Evolutionary conservation across 2,113 vertebrate genomes (phyloP).

Genomic region (Stictonetta naevosa): DNA sequence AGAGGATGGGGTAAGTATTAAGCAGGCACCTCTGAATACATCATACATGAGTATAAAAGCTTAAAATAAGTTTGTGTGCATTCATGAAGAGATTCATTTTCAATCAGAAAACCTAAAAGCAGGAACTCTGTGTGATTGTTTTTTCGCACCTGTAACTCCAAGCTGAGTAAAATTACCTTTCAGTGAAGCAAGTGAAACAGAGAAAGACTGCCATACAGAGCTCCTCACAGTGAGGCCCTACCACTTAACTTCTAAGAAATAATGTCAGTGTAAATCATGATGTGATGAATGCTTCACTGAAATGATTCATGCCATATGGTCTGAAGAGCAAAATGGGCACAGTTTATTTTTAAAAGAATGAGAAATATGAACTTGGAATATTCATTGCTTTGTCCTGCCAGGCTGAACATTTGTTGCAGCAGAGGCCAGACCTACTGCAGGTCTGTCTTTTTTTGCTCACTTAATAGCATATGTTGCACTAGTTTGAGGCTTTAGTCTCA

Average conservation of each 20-base stretch:
- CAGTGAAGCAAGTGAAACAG: background rate
- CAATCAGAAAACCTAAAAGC: background rate
- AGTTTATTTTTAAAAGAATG: constrained; percentile 73
- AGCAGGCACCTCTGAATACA: background rate
- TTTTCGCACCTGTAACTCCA: background rate
- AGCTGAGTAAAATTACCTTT: background rate
- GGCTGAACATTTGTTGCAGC: constrained; percentile 60
- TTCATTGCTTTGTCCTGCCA: constrained; percentile 59
- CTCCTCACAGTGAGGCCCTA: background rate
- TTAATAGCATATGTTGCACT: constrained; percentile 22
- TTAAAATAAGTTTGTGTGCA: background rate
- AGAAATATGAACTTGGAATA: constrained; percentile 69
- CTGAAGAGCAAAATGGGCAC: constrained; percentile 64
- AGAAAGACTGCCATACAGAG: background rate
- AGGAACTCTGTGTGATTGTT: background rate
- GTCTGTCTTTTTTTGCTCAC: constrained; percentile 52
- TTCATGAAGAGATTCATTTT: background rate
- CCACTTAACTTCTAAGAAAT: constrained; percentile 56
- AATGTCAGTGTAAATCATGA: constrained; percentile 56
- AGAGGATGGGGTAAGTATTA: background rate
- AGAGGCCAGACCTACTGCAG: constrained; percentile 16
- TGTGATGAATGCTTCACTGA: constrained; percentile 55
- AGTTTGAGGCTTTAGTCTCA: background rate
- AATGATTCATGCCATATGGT: constrained; percentile 68
- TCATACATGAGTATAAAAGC: background rate